Percentiles rank a stretch among this genome's conserved stretches.
These are phyloP conservation scores for Phrynocephalus versicolor DNA, from an alignment of 2,113 vertebrate genomes.

Conservation along the genomic window DNA sequence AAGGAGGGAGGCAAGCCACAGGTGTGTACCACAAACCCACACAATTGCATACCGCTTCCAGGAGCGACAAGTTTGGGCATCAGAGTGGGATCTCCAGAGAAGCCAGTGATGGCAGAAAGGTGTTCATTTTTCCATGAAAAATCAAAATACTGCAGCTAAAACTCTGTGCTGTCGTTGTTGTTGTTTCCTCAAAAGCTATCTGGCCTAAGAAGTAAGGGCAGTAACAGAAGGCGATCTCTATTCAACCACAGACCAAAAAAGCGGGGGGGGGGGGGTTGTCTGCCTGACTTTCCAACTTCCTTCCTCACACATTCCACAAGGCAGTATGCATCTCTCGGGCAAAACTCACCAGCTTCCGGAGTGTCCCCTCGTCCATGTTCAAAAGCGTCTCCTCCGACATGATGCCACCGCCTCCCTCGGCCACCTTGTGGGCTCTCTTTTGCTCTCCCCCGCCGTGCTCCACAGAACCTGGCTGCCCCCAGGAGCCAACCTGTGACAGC, in stretches of 20 bases:
- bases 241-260: neutral
- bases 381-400: conserved; percentile 76
- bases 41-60: neutral
- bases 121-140: neutral
- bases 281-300: neutral
- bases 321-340: neutral
- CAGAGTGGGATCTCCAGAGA: neutral
- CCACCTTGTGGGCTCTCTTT: fast-evolving
- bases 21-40: no score
- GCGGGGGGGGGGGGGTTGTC: no score
- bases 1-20: no score
- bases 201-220: no score
- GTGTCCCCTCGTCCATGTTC: conserved; percentile 75
- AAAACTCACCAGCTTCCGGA: conserved; percentile 77
- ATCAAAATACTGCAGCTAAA: neutral
- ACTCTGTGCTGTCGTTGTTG: no score
- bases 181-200: no score
- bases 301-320: neutral
- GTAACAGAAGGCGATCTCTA: neutral
- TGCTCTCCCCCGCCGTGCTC: neutral
- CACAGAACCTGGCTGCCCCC: neutral
- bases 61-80: neutral
- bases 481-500: neutral
- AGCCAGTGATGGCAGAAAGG: neutral
- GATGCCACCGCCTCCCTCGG: conserved; percentile 1